Evolutionary conservation across 1,140 invertebrate genomes (phyloP).

Genomic region (Pseudomyrmex flavicornis): DNA sequence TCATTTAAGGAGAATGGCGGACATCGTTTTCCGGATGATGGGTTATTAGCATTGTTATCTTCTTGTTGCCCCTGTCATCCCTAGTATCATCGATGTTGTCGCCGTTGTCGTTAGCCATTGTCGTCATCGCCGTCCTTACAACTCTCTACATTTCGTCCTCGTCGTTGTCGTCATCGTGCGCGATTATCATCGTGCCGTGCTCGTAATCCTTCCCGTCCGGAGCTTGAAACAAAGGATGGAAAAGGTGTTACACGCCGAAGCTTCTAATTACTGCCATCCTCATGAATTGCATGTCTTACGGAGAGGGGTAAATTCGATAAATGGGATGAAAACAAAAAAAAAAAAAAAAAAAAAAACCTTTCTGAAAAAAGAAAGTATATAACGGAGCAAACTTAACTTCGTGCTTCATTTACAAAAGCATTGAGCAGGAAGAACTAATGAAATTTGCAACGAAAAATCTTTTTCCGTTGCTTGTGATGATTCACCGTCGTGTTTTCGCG

Average conservation of each 20-base stretch:
- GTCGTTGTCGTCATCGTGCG: constrained; percentile 29
- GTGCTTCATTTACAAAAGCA: constrained; percentile 6
- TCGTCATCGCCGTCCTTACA: constrained; percentile 47
- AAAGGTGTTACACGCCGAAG: constrained; percentile 19
- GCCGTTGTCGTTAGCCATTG: constrained; percentile 52
- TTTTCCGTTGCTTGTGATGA: neutral
- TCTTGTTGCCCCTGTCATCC: constrained; percentile 47
- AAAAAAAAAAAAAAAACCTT: neutral
- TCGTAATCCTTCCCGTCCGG: constrained; percentile 19
- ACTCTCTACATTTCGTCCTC: constrained; percentile 43
- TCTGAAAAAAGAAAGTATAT: constrained; percentile 16
- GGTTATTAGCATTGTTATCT: constrained; percentile 48
- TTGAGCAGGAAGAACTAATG: constrained; percentile 7
- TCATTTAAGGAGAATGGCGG: neutral
- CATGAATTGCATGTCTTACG: constrained; percentile 42
- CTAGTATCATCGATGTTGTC: constrained; percentile 45
- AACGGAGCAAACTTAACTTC: neutral
- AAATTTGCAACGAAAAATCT: constrained; percentile 7
- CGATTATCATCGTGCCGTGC: constrained; percentile 50
- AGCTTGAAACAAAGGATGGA: constrained; percentile 1
- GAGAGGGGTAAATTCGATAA: constrained; percentile 40
- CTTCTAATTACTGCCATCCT: constrained; percentile 45
- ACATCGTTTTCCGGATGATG: constrained; percentile 30
- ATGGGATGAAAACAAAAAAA: neutral
- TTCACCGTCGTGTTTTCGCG: neutral